These are phyloP conservation scores for Gymnogyps californianus DNA, from an alignment of 2,113 vertebrate species.

Conservation along the genomic window DNA sequence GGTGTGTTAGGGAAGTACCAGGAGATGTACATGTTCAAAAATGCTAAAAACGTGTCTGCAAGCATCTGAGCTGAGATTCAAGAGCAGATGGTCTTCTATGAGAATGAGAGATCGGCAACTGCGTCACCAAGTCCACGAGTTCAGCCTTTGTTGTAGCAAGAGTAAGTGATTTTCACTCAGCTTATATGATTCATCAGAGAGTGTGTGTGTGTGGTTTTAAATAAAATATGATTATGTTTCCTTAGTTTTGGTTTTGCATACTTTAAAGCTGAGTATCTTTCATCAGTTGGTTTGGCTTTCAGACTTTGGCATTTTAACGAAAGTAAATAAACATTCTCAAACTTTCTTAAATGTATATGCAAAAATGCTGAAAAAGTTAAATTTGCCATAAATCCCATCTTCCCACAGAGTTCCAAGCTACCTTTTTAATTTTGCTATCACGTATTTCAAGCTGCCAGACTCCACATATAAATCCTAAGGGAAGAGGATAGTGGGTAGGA, in stretches of 20 bases:
- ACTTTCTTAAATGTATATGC: background rate
- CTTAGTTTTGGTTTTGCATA: background rate
- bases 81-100: background rate
- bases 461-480: background rate
- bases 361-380: background rate
- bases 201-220: background rate
- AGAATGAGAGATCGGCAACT: background rate
- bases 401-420: background rate
- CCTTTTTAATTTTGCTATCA: background rate
- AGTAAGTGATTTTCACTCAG: background rate
- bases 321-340: background rate
- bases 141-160: background rate
- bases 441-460: background rate
- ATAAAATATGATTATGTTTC: slow-evolving; percentile 34
- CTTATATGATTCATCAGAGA: background rate
- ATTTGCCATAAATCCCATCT: background rate
- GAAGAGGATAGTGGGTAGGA: background rate
- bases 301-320: background rate
- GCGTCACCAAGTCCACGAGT: background rate
- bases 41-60: background rate
- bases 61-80: background rate
- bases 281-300: background rate
- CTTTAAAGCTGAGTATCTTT: background rate
- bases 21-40: background rate
- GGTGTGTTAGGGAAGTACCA: background rate